These are phyloP conservation scores for Aricia agestis DNA, from an alignment of 1,140 invertebrate genomes.

Conservation along the genomic window DNA sequence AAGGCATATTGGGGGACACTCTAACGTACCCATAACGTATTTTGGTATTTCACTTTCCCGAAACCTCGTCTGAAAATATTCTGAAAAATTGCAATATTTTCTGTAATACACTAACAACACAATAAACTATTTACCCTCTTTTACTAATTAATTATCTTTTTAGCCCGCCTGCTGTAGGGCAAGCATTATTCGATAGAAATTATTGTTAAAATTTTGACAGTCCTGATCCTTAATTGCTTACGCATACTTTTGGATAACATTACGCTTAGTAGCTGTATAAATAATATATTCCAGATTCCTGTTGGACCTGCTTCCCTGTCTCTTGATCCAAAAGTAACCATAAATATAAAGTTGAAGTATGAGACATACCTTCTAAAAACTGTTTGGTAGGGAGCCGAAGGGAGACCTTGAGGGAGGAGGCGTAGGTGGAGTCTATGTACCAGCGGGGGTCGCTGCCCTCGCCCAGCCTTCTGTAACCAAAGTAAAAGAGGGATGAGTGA, in stretches of 20 bases:
- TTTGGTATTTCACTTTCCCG: conserved; percentile 49
- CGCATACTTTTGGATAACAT: no score
- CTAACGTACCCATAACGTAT: conserved; percentile 60
- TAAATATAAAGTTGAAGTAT: no score
- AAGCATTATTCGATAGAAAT: no score
- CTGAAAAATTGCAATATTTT: conserved; percentile 36
- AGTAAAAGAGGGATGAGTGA: no score
- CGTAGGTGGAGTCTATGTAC: conserved; percentile 70
- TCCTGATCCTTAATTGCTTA: no score
- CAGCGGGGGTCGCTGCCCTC: conserved; percentile 60
- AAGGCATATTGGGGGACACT: not conserved
- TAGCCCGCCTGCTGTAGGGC: no score
- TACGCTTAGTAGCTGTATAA: no score
- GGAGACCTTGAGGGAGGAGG: conserved; percentile 66
- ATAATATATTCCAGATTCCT: no score
- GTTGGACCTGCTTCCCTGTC: no score
- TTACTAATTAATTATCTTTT: not conserved
- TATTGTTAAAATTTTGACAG: no score
- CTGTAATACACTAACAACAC: no score
- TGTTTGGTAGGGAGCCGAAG: conserved; percentile 65
- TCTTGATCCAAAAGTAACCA: no score
- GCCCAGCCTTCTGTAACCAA: conserved; percentile 63
- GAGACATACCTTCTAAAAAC: conserved; percentile 62
- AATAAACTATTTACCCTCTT: not conserved
- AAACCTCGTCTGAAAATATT: conserved; percentile 48